Evolutionary conservation across 2,888 invertebrate species (phyloP).

Genomic region (Ennomos fuscantarius): DNA sequence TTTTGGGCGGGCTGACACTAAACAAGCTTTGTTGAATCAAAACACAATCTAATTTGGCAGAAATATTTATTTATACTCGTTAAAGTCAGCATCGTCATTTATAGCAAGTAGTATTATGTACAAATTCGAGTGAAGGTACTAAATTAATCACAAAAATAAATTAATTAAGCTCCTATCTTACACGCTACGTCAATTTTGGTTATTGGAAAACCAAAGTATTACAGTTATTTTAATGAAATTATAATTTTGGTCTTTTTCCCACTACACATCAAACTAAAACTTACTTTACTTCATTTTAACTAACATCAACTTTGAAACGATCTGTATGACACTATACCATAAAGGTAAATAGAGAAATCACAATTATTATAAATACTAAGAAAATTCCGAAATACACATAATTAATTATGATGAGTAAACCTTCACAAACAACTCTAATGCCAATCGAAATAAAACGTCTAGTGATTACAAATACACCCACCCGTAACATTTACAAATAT

Average conservation of each 20-base stretch:
- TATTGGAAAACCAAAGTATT: conserved; percentile 64
- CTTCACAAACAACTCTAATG: conserved; percentile 16
- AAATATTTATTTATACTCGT: conserved; percentile 84
- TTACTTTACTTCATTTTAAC: conserved; percentile 66
- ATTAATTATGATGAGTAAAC: conserved; percentile 12
- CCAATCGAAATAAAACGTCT: conserved; percentile 26
- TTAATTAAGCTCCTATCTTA: conserved; percentile 74
- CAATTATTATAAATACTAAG: conserved; percentile 34
- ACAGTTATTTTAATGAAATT: conserved; percentile 54
- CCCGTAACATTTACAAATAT: conserved; percentile 65
- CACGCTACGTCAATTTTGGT: conserved; percentile 73
- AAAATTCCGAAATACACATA: conserved; percentile 35
- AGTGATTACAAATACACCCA: conserved; percentile 43
- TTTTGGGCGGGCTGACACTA: conserved; percentile 28
- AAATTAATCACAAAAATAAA: conserved; percentile 80
- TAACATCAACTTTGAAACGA: conserved; percentile 69
- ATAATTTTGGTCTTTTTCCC: conserved; percentile 67
- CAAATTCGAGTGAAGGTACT: conserved; percentile 78
- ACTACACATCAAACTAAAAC: conserved; percentile 59
- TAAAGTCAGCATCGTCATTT: conserved; percentile 80
- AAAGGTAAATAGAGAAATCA: conserved; percentile 39
- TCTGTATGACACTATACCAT: conserved; percentile 58
- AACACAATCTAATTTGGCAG: conserved; percentile 78
- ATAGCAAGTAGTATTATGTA: conserved; percentile 80
- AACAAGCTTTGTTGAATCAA: conserved; percentile 51